Evolutionary conservation across 2,113 vertebrate species (phyloP).

Genomic region (Cyphomyrus plagiostoma): DNA sequence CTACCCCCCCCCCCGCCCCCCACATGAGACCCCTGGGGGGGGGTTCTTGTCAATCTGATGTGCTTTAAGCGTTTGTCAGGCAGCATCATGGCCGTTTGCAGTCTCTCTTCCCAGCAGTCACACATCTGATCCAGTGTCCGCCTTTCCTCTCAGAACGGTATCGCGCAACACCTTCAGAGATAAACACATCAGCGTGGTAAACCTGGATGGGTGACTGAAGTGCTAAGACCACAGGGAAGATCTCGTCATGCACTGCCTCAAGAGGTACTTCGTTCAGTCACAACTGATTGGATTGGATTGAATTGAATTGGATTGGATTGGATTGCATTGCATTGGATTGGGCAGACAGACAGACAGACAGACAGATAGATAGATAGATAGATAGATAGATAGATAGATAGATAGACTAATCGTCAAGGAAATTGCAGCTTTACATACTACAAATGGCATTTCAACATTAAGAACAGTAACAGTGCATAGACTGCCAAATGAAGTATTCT

Average conservation of each 20-base stretch:
- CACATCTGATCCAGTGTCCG: neutral
- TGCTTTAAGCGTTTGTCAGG: neutral
- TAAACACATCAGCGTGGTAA: neutral
- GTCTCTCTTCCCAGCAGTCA: neutral
- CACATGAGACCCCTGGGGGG: conserved; percentile 14
- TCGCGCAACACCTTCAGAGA: neutral
- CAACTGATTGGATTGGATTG: neutral
- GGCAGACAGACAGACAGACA: too few species aligned
- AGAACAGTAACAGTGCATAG: neutral
- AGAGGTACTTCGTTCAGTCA: neutral
- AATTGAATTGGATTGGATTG: neutral
- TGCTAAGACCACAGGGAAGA: neutral
- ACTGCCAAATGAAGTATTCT: neutral
- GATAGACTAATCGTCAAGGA: neutral
- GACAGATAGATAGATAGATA: neutral
- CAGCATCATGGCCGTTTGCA: neutral
- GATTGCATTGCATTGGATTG: neutral
- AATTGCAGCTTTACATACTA: neutral
- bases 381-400: neutral
- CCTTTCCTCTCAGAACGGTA: neutral
- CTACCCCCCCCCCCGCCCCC: neutral
- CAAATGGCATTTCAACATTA: neutral
- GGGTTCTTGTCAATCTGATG: neutral
- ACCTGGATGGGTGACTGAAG: neutral
- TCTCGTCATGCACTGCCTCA: neutral